Evolutionary conservation across 2,888 invertebrate genomes (phyloP).

Genomic region (Cosmia pyralina): DNA sequence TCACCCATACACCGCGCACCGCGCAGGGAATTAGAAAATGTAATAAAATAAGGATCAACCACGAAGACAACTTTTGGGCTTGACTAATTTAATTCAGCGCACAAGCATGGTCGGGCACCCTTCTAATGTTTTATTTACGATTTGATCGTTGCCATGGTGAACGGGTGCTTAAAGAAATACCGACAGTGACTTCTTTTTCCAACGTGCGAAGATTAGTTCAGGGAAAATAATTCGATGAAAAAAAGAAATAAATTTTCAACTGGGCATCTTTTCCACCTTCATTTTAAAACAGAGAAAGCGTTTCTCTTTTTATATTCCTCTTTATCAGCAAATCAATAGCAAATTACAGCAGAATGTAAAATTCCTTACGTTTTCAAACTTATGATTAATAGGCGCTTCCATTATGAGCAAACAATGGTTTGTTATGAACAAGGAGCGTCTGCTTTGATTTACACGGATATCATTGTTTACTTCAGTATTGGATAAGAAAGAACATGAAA

Average conservation of each 20-base stretch:
- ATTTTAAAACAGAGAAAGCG: background rate
- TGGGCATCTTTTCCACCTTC: background rate
- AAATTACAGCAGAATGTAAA: constrained; percentile 45
- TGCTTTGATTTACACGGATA: constrained; percentile 25
- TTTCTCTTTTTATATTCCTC: background rate
- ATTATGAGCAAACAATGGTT: constrained; percentile 42
- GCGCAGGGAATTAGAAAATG: constrained; percentile 28
- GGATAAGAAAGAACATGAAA: constrained; percentile 9
- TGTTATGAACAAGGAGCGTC: constrained; percentile 15
- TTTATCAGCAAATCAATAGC: constrained; percentile 23
- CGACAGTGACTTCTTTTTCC: background rate
- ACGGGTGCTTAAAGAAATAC: constrained; percentile 1
- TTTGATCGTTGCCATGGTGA: constrained; percentile 27
- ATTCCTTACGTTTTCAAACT: constrained; percentile 35
- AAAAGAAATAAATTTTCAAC: background rate
- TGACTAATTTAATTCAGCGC: constrained; percentile 50
- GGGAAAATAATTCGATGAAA: background rate
- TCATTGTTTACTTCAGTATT: constrained; percentile 21
- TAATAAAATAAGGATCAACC: constrained; percentile 31
- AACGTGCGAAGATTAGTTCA: background rate
- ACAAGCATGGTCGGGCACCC: constrained; percentile 24
- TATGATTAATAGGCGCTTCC: constrained; percentile 52
- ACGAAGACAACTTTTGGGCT: constrained; percentile 30
- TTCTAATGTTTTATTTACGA: constrained; percentile 52
- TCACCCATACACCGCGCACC: constrained; percentile 1